A percentile compares a stretch with the other conserved stretches of the same genome.
Evolutionary conservation across 2,113 vertebrate genomes (phyloP).

Genomic region (Raja brachyura): DNA sequence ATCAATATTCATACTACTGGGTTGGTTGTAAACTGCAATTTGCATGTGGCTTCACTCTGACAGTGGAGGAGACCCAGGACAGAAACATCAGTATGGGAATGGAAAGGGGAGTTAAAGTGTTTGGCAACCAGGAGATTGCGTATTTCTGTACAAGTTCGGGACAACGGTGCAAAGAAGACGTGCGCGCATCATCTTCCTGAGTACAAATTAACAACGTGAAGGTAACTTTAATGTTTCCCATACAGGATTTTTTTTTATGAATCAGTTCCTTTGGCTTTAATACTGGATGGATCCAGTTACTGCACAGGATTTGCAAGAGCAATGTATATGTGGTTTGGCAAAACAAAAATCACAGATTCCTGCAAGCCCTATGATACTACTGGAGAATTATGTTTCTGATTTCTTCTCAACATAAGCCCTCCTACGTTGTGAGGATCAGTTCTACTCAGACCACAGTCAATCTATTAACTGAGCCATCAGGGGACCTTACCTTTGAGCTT

Average conservation of each 20-base stretch:
- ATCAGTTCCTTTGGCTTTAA: neutral
- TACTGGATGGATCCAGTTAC: neutral
- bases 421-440: neutral
- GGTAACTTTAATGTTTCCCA: neutral
- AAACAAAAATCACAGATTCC: neutral
- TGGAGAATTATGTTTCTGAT: neutral
- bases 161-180: neutral
- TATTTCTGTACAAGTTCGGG: neutral
- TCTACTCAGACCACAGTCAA: neutral
- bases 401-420: neutral
- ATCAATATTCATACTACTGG: too few relatives aligned
- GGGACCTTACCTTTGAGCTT: neutral
- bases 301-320: neutral
- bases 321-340: neutral
- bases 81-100: too few relatives aligned
- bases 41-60: too few relatives aligned
- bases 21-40: too few relatives aligned
- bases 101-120: too few relatives aligned
- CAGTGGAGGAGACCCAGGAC: too few relatives aligned
- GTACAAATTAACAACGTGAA: neutral
- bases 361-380: neutral
- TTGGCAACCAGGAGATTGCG: too few relatives aligned
- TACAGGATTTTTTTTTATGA: neutral
- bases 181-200: neutral
- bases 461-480: neutral